Evolutionary conservation across 1,140 invertebrate genomes (phyloP).

Genomic region (Calephelis virginiensis): DNA sequence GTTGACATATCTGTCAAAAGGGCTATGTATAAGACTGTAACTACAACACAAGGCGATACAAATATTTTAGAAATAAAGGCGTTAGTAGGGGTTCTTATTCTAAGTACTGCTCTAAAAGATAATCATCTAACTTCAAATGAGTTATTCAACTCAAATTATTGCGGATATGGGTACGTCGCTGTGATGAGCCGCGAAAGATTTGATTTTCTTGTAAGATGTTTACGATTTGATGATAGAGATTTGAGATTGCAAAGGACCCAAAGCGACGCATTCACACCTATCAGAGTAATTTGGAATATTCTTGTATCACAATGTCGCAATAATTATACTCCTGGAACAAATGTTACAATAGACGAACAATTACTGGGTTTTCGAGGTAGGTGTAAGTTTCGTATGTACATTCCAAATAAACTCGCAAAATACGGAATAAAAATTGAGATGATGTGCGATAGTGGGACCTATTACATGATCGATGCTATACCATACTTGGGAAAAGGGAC

Average conservation of each 20-base stretch:
- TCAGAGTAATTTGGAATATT: conserved; percentile 23
- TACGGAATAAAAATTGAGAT: conserved; percentile 52
- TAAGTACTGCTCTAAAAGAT: conserved; percentile 26
- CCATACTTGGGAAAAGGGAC: conserved; percentile 39
- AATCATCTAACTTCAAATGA: conserved; percentile 23
- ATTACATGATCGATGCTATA: conserved; percentile 52
- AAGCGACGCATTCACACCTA: conserved; percentile 16
- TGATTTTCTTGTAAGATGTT: conserved; percentile 25
- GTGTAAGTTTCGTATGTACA: conserved; percentile 38
- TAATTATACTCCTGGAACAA: conserved; percentile 8
- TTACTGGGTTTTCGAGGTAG: conserved; percentile 26
- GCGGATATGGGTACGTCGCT: conserved; percentile 19
- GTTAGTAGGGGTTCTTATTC: conserved; percentile 26
- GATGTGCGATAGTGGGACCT: conserved; percentile 43
- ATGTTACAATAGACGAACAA: conserved; percentile 27
- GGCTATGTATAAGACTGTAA: conserved; percentile 20
- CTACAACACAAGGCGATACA: conserved; percentile 19
- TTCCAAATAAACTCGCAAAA: conserved; percentile 49
- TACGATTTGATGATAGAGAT: conserved; percentile 20
- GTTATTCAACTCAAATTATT: conserved; percentile 24
- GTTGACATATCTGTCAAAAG: conserved; percentile 26
- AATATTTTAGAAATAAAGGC: conserved; percentile 24
- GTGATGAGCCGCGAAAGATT: conserved; percentile 25
- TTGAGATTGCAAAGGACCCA: background rate
- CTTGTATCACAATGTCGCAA: too few relatives aligned